Evolutionary conservation across 1,140 invertebrate genomes (phyloP).

Genomic region (Octopus bimaculoides): DNA sequence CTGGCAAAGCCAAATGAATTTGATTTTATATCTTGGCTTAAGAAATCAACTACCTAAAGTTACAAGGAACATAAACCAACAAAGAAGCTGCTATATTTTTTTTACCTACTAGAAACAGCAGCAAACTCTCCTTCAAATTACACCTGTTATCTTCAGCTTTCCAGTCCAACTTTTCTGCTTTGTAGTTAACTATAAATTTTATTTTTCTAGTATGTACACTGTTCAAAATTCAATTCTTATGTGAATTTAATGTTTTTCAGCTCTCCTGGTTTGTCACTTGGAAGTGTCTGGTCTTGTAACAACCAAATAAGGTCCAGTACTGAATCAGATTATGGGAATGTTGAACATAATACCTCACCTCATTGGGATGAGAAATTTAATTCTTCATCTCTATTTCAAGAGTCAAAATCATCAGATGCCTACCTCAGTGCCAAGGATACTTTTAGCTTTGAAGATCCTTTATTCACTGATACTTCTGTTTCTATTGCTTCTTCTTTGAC

Average conservation of each 20-base stretch:
- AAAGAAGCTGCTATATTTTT: no score
- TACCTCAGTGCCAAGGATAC: neutral
- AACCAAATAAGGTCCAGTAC: neutral
- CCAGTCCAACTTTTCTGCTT: no score
- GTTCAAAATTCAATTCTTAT: neutral
- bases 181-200: no score
- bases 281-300: conserved; percentile 24
- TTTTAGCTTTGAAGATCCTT: conserved; percentile 3
- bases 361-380: conserved; percentile 10
- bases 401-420: neutral
- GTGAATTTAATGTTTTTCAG: conserved; percentile 17
- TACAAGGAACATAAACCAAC: no score
- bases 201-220: neutral
- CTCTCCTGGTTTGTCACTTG: conserved; percentile 21
- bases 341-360: conserved; percentile 3
- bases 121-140: no score
- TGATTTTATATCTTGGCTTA: no score
- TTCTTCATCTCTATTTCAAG: conserved; percentile 8
- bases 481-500: neutral
- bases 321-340: neutral
- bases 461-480: neutral
- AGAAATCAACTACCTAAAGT: no score
- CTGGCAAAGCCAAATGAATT: no score
- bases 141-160: no score
- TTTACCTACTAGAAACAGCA: no score